Percentiles rank a stretch among this genome's conserved stretches.
These are phyloP conservation scores for Nasonia vitripennis DNA, from an alignment of 1,140 invertebrate genomes.

Conservation along the genomic window DNA sequence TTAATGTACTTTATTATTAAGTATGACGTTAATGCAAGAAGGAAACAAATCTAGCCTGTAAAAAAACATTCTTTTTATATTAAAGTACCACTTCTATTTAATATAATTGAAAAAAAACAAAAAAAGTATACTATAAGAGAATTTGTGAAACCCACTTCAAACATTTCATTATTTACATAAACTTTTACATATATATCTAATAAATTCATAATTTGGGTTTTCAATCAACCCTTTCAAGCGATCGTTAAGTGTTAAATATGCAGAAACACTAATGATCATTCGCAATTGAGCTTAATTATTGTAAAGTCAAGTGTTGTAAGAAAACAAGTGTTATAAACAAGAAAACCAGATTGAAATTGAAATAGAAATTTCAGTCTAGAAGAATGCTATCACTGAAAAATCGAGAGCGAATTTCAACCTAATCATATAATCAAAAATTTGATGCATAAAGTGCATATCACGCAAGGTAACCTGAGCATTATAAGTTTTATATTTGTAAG, in stretches of 20 bases:
- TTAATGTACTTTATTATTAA: not conserved
- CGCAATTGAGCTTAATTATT: constrained; percentile 5
- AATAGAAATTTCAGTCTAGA: constrained; percentile 9
- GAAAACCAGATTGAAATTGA: not conserved
- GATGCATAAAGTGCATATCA: not conserved
- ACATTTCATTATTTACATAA: constrained; percentile 11
- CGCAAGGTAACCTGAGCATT: constrained; percentile 22
- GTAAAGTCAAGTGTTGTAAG: constrained; percentile 1
- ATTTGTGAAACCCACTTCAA: not conserved
- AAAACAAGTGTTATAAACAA: constrained; percentile 31
- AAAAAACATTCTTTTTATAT: not conserved
- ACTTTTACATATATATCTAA: constrained; percentile 16
- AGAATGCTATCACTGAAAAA: not conserved
- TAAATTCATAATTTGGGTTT: not conserved
- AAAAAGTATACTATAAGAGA: not conserved
- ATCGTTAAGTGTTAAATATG: not conserved
- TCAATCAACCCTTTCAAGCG: not conserved
- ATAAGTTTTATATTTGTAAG: constrained; percentile 1
- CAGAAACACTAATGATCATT: not conserved
- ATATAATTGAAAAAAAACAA: not conserved
- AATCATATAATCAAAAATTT: constrained; percentile 4
- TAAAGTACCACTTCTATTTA: not conserved
- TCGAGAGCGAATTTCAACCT: not conserved
- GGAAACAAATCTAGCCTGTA: too few species aligned
- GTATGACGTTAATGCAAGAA: too few species aligned